Evolutionary conservation across 2,888 invertebrate genomes (phyloP), one percentile per base, ranked within the genome.

Genomic region (Clepsis dumicolana): DNA sequence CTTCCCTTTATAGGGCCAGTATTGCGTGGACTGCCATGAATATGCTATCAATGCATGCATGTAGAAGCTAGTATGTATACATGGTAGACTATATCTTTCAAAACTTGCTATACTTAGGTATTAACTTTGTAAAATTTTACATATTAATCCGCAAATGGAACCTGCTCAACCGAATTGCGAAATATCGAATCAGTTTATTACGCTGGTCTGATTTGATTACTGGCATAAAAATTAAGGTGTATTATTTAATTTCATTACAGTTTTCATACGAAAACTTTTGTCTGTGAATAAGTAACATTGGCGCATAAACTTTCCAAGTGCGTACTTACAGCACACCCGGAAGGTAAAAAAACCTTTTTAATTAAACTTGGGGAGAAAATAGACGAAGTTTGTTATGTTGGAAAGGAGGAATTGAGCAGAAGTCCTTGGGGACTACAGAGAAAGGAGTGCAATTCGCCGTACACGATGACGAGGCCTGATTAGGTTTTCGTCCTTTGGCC

Each of bases 341-440:
- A 59, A 57, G 63, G 63, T 57, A 67, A 68, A 68, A 68, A 64
- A 54, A 27, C 62, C 50, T 44, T 74, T 78, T 77, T 81, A 77
- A 80, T 81, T 81, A 76, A 77, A 79, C 73, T 77, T 73, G 72
- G 63, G 70, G 62, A 41, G 66, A 64, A 65, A 71, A 73, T 76
- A 75, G 70, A 32, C 56, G 71, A 80, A 81, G 74, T 81, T 79
- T 79, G 72, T 76, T 80, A 63, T 79, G 77, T 80, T 77, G 75
- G 71, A 69, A 64, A 66, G 68, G 74, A 77, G 75, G 74, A 80
- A 78, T 76, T 74, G 75, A 76, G 73, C 72, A 75, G 61, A 71
- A 78, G 72, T 75, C 75, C 71, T 70, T 8, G 32, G 73, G 61
- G 78, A 71, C 73, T 70, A 62, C 59, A 71, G 65, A 72, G 63